A percentile compares a stretch with the other conserved stretches of the same genome.
Conservation (phyloP, 1,140 invertebrate species). For the Eumaeus atala region DNA sequence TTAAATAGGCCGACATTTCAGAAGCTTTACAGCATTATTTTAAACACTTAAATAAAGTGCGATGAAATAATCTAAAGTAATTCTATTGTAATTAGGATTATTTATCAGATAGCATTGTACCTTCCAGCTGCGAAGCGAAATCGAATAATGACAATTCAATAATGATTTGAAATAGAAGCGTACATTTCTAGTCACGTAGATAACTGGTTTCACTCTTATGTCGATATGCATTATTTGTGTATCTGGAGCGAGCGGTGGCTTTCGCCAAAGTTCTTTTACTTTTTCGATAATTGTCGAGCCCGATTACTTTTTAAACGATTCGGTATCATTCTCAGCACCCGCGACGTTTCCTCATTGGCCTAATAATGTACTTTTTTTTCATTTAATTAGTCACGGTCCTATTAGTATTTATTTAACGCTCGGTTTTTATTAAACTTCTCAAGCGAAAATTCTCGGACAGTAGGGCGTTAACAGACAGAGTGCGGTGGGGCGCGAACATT, state of each 20-base stretch:
- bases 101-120: too few relatives aligned
- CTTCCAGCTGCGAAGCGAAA: too few relatives aligned
- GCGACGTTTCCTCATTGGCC: constrained; percentile 14
- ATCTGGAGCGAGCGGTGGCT: constrained; percentile 49
- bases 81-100: too few relatives aligned
- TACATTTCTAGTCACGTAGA: constrained; percentile 16
- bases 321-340: constrained; percentile 17
- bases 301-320: constrained; percentile 14
- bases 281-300: constrained; percentile 22
- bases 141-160: too few relatives aligned
- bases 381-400: constrained; percentile 20
- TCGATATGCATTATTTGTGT: constrained; percentile 50
- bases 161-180: too few relatives aligned
- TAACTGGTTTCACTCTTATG: constrained; percentile 55
- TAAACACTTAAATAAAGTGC: too few relatives aligned
- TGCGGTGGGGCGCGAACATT: background rate
- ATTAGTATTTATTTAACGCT: constrained; percentile 8
- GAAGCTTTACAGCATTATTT: too few relatives aligned
- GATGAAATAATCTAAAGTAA: too few relatives aligned
- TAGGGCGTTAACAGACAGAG: background rate
- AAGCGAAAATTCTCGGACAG: constrained; percentile 2
- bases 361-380: constrained; percentile 12
- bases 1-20: too few relatives aligned
- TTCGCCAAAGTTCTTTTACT: constrained; percentile 38
- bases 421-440: background rate